Evolutionary conservation across 2,888 invertebrate genomes (phyloP), one percentile per base, ranked within the genome.

Genomic region (Nemotelus nigrinus): DNA sequence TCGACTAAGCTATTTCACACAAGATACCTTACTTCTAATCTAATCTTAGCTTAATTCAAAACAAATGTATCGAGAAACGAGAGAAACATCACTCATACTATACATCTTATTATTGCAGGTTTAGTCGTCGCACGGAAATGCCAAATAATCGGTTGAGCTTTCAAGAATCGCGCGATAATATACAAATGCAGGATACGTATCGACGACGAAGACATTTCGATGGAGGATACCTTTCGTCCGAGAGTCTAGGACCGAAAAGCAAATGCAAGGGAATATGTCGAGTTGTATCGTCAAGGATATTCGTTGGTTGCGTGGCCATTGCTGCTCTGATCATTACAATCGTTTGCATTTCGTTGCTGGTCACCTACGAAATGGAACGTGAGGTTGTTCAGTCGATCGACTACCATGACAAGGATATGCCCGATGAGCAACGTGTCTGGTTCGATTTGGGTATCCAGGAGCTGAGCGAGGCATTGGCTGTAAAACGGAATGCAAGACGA

Each of bases 401-500:
- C 55, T 85, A 82, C 25, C 84, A 84, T 82, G 82, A 83, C 41
- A 82, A 83, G 0, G 75, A 82, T 10, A 75, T 86, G 47, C 86
- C 87, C 2, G 39, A 76, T 3, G 85, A 85, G 79, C 87, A 87
- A 74, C 81, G 83, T 72, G 77, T 82, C 80, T 91, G 90, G 90
- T 88, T 83, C 64, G 83, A 87, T 7, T 84, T 89, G 2, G 90
- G 90, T 0, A 83, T 88, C 2, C 82, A 84, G 0, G 91, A 91
- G 79, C 82, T 91, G 1, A 87, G 90, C 57, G 89, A 89, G 70
- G 91, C 93, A 0, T 85, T 93, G 1, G 85, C 88, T 25, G 86
- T 90, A 2, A 88, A 89, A 82, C 89, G 88, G 84, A 93, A 93
- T 82, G 85, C 87, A 10, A 89, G 89, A 3, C 85, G 86, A 0